phyloP scores from a whole-genome alignment of 2,797 vertebrate genomes.

The Sus cebifrons region DNA sequence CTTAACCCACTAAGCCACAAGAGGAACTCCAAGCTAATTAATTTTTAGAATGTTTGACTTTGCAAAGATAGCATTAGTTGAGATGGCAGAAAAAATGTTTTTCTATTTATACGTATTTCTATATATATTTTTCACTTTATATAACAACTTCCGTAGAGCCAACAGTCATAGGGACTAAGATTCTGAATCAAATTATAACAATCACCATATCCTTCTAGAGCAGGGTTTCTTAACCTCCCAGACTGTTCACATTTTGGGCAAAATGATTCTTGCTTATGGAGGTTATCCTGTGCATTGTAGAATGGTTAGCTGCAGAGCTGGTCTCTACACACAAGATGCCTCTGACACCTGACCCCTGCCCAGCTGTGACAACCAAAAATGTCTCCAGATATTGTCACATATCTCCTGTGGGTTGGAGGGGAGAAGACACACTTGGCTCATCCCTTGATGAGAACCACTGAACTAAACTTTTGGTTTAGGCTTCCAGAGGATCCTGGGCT shows the following conservation, averaged over 20 bases:
- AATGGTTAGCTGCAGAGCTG: not conserved
- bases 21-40: not conserved
- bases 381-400: not conserved
- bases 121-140: not conserved
- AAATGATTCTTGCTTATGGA: not conserved
- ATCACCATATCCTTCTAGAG: not conserved
- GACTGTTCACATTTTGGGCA: not conserved
- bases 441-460: not conserved
- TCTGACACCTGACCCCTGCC: not conserved
- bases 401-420: accelerated
- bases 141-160: not conserved
- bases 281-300: not conserved
- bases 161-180: not conserved
- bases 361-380: not conserved
- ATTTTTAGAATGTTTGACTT: not conserved
- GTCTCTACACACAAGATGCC: not conserved
- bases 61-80: not conserved
- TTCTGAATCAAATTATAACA: not conserved
- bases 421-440: not conserved
- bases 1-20: too few species aligned
- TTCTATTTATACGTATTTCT: not conserved
- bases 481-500: not conserved
- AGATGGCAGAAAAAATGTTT: not conserved
- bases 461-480: not conserved
- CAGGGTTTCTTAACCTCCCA: not conserved